These are phyloP conservation scores for Gadus chalcogrammus DNA, from an alignment of 2,113 vertebrate genomes.

Conservation along the genomic window DNA sequence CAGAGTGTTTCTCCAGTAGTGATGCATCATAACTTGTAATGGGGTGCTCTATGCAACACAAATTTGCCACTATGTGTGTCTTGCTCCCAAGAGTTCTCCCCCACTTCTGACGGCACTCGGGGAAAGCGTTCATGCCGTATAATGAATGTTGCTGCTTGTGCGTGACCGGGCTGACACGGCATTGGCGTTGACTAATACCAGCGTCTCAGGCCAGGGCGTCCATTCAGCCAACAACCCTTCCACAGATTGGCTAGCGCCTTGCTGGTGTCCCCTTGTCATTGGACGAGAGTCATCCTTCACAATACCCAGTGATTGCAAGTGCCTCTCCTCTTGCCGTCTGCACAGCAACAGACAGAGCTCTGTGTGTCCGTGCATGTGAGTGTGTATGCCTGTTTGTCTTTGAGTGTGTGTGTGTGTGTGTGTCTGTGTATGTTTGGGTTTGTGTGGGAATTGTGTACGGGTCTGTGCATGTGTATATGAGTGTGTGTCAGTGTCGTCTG, in stretches of 20 bases:
- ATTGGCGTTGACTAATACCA: conserved; percentile 42
- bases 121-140: no score
- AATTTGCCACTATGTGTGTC: no score
- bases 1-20: no score
- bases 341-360: conserved; percentile 49
- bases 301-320: conserved; percentile 40
- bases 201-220: conserved; percentile 27
- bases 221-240: conserved; percentile 1
- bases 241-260: conserved; percentile 51
- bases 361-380: conserved; percentile 32
- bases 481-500: neutral
- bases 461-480: neutral
- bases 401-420: conserved; percentile 27
- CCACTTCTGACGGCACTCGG: no score
- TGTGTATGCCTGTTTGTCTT: conserved; percentile 26
- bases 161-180: no score
- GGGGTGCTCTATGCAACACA: no score
- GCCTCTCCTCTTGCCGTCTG: conserved; percentile 45
- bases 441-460: neutral
- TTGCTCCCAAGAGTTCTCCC: no score
- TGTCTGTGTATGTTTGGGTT: conserved; percentile 1
- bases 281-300: conserved; percentile 51
- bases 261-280: conserved; percentile 53
- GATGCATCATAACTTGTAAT: no score
- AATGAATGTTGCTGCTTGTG: no score